Evolutionary conservation across 2,888 invertebrate genomes (phyloP), one percentile per base, ranked within the genome.

Genomic region (Agonopterix heracliana): DNA sequence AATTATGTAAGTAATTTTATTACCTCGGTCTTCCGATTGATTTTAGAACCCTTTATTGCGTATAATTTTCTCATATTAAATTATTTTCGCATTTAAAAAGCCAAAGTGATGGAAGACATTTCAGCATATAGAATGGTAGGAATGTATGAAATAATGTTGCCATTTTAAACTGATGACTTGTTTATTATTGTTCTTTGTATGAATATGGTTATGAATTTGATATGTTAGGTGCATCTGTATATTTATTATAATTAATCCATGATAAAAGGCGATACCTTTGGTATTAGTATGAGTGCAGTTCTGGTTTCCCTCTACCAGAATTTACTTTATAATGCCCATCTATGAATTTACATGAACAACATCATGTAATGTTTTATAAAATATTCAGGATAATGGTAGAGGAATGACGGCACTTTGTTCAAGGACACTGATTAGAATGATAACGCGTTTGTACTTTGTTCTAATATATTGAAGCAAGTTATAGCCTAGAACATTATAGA

Each of bases 61-160:
- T 45, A 35, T 34, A 36, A 47, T 48, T n/a, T 41, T 41, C n/a
- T 41, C 13, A 13, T 14, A 36, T 9, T 12, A 34, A 38, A 26
- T 41, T 41, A 13, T 34, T 50, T 45, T 26, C 44, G 48, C 47
- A 52, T 52, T 52, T 52, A 49, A 9, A 38, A 14, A 46, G 44
- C 38, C 49, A 45, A 51, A 46, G 36, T 43, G 5, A 44, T 34
- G 48, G 45, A 45, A 41, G 47, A 46, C 46, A 36, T 42, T 48
- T 48, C 10, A 9, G 40, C 40, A 46, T 11, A 14, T n/a, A 38
- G 43, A 59, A 57, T 56, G 34, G 40, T 44, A 14, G 10, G 36
- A 45, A 34, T 40, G 13, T 45, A 63, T 66, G 54, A 60, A 64
- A 63, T 61, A 61, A 61, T 60, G 70, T 74, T 74, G 75, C 74